Percentiles rank a stretch among this genome's conserved stretches.
phyloP scores from a whole-genome alignment of 1,140 invertebrate genomes.

The Linepithema humile region DNA sequence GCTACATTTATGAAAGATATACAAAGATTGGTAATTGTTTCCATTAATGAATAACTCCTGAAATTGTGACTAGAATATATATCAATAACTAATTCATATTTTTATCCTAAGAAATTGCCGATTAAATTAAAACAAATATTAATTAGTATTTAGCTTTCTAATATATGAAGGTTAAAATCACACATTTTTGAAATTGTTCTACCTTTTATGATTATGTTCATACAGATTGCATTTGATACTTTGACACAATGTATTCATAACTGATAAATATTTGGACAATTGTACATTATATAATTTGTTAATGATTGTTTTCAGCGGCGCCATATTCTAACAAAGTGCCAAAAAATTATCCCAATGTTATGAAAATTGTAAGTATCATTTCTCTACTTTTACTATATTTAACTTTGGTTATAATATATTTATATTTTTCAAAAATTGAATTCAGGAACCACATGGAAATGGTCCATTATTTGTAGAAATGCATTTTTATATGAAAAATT shows the following conservation, averaged over 20 bases:
- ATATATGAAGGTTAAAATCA: too few relatives aligned
- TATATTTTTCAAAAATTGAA: constrained; percentile 29
- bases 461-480: constrained; percentile 98
- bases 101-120: too few relatives aligned
- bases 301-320: constrained; percentile 81
- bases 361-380: constrained; percentile 90
- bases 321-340: constrained; percentile 83
- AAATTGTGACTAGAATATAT: too few relatives aligned
- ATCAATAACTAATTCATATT: too few relatives aligned
- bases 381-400: neutral
- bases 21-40: neutral
- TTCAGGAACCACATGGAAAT: constrained; percentile 95
- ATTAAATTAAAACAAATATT: too few relatives aligned
- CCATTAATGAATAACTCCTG: too few relatives aligned
- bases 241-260: neutral
- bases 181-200: too few relatives aligned
- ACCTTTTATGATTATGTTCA: neutral
- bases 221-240: neutral
- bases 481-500: constrained; percentile 96
- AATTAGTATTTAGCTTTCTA: too few relatives aligned
- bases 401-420: neutral
- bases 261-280: neutral
- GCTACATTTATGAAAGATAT: neutral
- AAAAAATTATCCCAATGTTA: constrained; percentile 87
- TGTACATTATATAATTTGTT: neutral